Evolutionary conservation across 2,797 vertebrate genomes (phyloP), one percentile per base, ranked within the genome.

Genomic region (Merluccius polli): DNA sequence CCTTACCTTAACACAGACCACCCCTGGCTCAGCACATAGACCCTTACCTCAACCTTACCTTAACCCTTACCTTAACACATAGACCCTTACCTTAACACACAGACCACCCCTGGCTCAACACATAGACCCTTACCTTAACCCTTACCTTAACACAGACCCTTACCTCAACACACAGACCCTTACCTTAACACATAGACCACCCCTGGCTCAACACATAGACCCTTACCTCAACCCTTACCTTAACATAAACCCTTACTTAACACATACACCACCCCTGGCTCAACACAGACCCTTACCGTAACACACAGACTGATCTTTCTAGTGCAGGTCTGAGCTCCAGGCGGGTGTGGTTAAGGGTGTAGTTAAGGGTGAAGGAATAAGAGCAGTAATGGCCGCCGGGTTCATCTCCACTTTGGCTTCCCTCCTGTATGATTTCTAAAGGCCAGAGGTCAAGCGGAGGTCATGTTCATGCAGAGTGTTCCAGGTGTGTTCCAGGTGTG

Each of bases 51-150:
- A 24, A n/a, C 16, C n/a, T n/a, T n/a, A n/a, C n/a, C 21, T 24
- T 7, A 21, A 24, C 52, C n/a, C n/a, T n/a, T n/a, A 63, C 52
- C 21, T 21, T n/a, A n/a, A n/a, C n/a, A n/a, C n/a, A n/a, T n/a
- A n/a, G n/a, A 24, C 52, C 18, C 52, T 16, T 24, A 21, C 7
- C n/a, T n/a, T 1, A 27, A 63, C 7, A 21, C 59, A 63, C n/a
- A n/a, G 92, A 94, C 89, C 98, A 99, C 75, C 92, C 95, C 0
- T 99, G 97, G 97, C 92, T 99, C 89, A 95, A 92, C 92, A 96
- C 94, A 78, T 98, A 95, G 75, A 77, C n/a, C 9, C 5, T 16
- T 71, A 12, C 59, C 41, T 36, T 72, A 77, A n/a, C n/a, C n/a
- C n/a, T n/a, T n/a, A n/a, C n/a, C n/a, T n/a, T n/a, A n/a, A n/a